Base-by-base conservation (phyloP, 2,797 vertebrate genomes). In the Loriculus beryllinus region DNA sequence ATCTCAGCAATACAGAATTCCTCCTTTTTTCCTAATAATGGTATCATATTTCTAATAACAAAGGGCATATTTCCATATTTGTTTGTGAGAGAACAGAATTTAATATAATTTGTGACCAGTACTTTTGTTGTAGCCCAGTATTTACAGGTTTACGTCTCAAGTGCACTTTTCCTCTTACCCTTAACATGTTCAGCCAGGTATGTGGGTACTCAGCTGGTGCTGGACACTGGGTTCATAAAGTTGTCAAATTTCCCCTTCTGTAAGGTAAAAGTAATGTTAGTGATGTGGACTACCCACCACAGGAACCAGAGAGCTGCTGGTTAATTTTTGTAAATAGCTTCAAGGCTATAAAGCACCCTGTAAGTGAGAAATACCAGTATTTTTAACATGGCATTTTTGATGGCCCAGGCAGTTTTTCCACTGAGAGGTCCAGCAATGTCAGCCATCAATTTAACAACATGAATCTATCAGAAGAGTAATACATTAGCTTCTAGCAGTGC, bases 401-500 rank as follows among this genome's bases (percentile, higher is more conserved):
- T 79, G 74, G 89, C 60, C 77, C 47, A 23, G 54, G 40, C 63
- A 91, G 39, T 91, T 90, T 83, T 56, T 93, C 28, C 39, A 33
- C 23, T 6, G 71, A 96, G 69, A 89, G 72, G 83, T 92, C 91
- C 86, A 79, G 67, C 91, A 93, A 54, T 95, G 89, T 93, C 71
- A 51, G 33, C 52, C 83, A 75, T 88, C 95, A 89, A 86, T 96
- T 96, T 87, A 90, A 65, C 82, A 92, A 35, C 80, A 72, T 75
- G 77, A 96, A 93, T 94, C 82, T 90, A n/a, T 92, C 90, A 88
- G 78, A 70, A 90, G 81, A 88, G 75, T 80, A 93, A 94, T 93
- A 84, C 91, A 91, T 96, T 75, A 83, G 60, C 67, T 95, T 94
- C 88, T 81, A 88, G 88, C n/a, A 12, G 56, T 74, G 82, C 43